A percentile compares a stretch with the other conserved stretches of the same genome.
These are phyloP conservation scores for Scaptomyza pallida DNA, from an alignment of 1,140 invertebrate genomes.

Conservation along the genomic window DNA sequence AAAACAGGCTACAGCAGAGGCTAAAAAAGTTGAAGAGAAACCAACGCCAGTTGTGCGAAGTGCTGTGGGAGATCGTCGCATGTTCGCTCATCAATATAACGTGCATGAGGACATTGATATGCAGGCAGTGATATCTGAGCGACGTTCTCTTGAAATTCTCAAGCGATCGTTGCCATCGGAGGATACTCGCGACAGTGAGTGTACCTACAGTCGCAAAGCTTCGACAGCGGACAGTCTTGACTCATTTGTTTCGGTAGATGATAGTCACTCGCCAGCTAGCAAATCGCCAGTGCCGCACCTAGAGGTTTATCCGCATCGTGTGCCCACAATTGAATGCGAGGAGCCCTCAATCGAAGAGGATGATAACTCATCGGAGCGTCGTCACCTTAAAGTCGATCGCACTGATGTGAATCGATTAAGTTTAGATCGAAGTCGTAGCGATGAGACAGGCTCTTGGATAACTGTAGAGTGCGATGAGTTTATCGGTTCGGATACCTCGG, in stretches of 20 bases:
- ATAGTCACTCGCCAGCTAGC: conserved; percentile 74
- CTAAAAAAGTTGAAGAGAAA: conserved; percentile 73
- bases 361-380: conserved; percentile 66
- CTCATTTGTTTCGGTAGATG: conserved; percentile 85
- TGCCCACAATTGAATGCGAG: conserved; percentile 82
- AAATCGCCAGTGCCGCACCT: conserved; percentile 67
- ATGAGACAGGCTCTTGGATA: conserved; percentile 87
- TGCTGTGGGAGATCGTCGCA: conserved; percentile 77
- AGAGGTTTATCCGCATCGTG: conserved; percentile 72
- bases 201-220: conserved; percentile 82
- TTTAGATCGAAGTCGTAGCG: conserved; percentile 85
- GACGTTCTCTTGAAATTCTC: conserved; percentile 85
- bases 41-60: conserved; percentile 49
- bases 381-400: conserved; percentile 70
- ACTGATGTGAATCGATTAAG: conserved; percentile 75
- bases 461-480: conserved; percentile 87
- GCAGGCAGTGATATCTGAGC: conserved; percentile 86
- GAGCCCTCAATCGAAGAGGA: conserved; percentile 81
- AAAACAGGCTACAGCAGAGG: conserved; percentile 49
- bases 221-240: conserved; percentile 86
- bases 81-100: conserved; percentile 81
- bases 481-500: conserved; percentile 85
- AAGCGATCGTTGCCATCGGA: conserved; percentile 80
- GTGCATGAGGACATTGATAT: conserved; percentile 85
- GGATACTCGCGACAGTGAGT: conserved; percentile 79